Conservation (phyloP, 2,888 invertebrate species). For the Drosophila meridiana region DNA sequence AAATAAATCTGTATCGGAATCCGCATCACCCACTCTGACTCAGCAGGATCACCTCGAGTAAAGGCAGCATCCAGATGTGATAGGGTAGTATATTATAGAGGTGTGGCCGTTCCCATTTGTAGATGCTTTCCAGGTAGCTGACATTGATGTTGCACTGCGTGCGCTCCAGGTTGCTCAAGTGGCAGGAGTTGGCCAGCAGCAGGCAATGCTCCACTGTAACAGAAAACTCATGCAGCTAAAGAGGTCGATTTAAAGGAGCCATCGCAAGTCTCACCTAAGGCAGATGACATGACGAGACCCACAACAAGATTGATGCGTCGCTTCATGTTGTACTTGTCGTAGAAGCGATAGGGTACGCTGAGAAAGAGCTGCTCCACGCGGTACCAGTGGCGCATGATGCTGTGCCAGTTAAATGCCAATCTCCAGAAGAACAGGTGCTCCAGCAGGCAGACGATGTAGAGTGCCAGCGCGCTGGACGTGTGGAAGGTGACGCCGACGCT, state of each 20-base stretch:
- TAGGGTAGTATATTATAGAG: conserved; percentile 73
- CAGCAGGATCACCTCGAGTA: conserved; percentile 71
- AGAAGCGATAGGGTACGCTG: conserved; percentile 79
- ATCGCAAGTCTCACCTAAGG: conserved; percentile 64
- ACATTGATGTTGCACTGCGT: conserved; percentile 78
- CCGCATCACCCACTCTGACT: background rate
- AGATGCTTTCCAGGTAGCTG: conserved; percentile 75
- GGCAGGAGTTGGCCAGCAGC: conserved; percentile 70
- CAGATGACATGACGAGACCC: conserved; percentile 69
- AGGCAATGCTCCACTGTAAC: conserved; percentile 79
- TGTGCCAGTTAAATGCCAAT: conserved; percentile 83
- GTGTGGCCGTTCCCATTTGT: conserved; percentile 79
- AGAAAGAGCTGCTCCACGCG: conserved; percentile 82
- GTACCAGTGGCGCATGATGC: conserved; percentile 79
- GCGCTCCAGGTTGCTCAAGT: conserved; percentile 74
- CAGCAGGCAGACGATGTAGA: conserved; percentile 78
- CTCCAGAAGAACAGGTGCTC: conserved; percentile 82
- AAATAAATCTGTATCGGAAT: background rate
- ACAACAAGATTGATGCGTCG: conserved; percentile 71
- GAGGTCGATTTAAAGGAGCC: background rate
- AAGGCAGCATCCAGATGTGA: conserved; percentile 71
- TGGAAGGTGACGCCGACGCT: conserved; percentile 74
- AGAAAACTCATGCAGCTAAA: background rate
- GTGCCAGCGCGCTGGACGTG: conserved; percentile 73
- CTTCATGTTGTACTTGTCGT: conserved; percentile 78